These are phyloP conservation scores for Apodemus agrarius DNA, from an alignment of 2,797 vertebrate genomes.

Conservation along the genomic window DNA sequence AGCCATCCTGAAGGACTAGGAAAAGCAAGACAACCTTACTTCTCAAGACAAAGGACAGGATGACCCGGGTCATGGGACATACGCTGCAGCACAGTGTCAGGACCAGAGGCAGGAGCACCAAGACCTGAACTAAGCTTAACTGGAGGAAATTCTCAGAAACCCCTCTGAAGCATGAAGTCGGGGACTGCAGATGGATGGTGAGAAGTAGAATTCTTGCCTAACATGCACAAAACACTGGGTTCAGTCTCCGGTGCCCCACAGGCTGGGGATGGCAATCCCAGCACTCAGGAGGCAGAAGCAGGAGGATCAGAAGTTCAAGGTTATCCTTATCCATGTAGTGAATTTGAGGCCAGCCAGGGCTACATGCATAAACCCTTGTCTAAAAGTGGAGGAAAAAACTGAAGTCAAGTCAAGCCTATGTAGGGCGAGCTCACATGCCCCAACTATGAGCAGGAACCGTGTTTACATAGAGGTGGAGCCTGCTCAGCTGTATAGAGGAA, in stretches of 20 bases:
- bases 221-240: neutral
- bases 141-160: neutral
- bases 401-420: neutral
- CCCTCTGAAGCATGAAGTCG: neutral
- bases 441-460: neutral
- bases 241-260: neutral
- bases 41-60: neutral
- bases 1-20: neutral
- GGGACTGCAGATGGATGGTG: neutral
- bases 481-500: neutral
- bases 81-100: neutral
- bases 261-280: neutral
- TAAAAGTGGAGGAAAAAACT: neutral
- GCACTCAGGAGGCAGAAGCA: neutral
- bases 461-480: neutral
- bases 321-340: neutral
- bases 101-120: neutral
- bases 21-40: neutral
- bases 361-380: neutral
- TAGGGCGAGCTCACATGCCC: neutral
- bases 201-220: neutral
- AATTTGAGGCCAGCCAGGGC: neutral
- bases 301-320: neutral
- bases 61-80: neutral
- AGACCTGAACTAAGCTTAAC: neutral